A percentile compares a stretch with the other conserved stretches of the same genome.
Evolutionary conservation across 37 sponge, comb jelly and placozoan species (phyloP).

Genomic region (Hormiphora californensis): DNA sequence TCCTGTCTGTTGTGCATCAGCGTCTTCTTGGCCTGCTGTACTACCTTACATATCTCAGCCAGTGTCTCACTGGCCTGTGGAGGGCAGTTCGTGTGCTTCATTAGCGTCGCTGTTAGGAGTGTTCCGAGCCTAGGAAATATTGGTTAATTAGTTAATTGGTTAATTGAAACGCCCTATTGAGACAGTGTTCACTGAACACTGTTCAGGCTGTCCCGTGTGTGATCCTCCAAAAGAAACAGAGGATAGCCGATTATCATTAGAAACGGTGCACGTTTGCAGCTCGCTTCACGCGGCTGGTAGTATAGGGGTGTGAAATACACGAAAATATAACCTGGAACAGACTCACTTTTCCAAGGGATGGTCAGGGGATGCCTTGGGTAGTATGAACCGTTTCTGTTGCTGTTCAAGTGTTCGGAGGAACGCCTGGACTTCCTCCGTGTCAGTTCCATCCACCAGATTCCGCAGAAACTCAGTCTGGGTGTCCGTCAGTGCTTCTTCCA

Average conservation of each 20-base stretch:
- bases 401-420: background rate
- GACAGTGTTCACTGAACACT: no score
- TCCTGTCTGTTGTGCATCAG: conserved; percentile 63
- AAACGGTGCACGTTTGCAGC: no score
- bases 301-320: background rate
- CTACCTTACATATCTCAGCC: conserved; percentile 74
- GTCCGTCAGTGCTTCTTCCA: background rate
- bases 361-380: background rate
- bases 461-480: background rate
- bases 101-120: conserved; percentile 6
- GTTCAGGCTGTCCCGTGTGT: no score
- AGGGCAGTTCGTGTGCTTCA: conserved; percentile 36
- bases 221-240: no score
- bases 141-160: background rate
- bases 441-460: background rate
- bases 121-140: background rate
- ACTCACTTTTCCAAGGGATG: background rate
- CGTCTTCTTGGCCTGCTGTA: conserved; percentile 72
- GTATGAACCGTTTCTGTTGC: background rate
- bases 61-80: conserved; percentile 53
- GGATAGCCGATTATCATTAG: no score
- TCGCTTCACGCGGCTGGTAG: no score
- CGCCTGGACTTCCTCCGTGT: background rate
- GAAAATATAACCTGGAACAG: background rate
- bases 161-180: no score